phyloP scores from a whole-genome alignment of 1,140 invertebrate genomes.

The Drosophila kohkoa region DNA sequence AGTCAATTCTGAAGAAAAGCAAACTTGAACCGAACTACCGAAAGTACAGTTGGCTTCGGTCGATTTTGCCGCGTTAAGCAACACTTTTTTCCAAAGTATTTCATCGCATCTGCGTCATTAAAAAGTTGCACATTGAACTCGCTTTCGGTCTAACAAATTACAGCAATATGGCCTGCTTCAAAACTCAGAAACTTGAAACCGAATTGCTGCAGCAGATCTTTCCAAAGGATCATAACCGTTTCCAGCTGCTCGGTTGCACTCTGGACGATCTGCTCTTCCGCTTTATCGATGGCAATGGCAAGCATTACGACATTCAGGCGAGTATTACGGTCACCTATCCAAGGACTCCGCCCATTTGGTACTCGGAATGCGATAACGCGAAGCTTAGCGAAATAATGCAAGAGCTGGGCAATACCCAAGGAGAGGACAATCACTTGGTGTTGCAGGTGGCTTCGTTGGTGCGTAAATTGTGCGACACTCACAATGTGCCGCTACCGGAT shows the following conservation, averaged over 20 bases:
- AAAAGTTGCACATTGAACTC: neutral
- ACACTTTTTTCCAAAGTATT: no score
- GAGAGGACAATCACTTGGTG: neutral
- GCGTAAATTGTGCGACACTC: neutral
- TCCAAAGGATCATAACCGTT: constrained; percentile 10
- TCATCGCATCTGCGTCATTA: no score
- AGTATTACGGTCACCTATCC: constrained; percentile 4
- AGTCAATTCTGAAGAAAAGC: no score
- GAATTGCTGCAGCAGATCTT: constrained; percentile 10
- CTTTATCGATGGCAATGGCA: constrained; percentile 15
- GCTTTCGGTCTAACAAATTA: neutral
- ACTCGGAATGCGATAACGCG: neutral
- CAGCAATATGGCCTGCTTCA: neutral
- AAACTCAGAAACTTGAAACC: constrained; percentile 6
- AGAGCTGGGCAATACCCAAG: neutral
- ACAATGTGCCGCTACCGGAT: neutral
- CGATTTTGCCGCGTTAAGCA: no score
- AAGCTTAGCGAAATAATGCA: neutral
- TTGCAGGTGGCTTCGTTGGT: neutral
- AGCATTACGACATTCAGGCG: constrained; percentile 20
- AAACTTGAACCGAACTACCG: no score
- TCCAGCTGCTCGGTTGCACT: constrained; percentile 6
- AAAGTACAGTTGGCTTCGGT: no score
- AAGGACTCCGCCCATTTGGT: neutral
- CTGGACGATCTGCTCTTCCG: constrained; percentile 9